A percentile compares a stretch with the other conserved stretches of the same genome.
phyloP scores from a whole-genome alignment of 2,113 vertebrate species.

The Poicephalus gulielmi region DNA sequence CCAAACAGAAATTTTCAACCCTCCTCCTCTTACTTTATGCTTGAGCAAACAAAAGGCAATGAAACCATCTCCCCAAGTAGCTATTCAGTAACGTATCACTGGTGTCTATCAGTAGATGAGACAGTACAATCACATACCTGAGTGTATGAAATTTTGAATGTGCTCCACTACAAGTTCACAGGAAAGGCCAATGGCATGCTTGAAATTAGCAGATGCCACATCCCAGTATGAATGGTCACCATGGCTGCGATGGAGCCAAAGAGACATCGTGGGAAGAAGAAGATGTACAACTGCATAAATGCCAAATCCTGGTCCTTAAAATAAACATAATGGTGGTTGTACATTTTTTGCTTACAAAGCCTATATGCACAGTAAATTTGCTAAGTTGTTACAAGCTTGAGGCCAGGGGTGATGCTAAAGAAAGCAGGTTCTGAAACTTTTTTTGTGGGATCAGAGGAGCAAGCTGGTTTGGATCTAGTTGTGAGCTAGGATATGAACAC shows the following conservation, averaged over 20 bases:
- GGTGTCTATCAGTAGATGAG: neutral
- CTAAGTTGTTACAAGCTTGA: neutral
- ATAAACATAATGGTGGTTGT: conserved; percentile 36
- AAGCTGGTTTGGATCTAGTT: neutral
- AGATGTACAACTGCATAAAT: conserved; percentile 95
- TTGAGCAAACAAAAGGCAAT: neutral
- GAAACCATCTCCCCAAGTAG: neutral
- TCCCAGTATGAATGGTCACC: conserved; percentile 97
- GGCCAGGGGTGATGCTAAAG: neutral
- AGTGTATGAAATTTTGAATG: conserved; percentile 91
- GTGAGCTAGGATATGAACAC: neutral
- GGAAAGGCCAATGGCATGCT: conserved; percentile 94
- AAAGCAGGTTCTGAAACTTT: neutral
- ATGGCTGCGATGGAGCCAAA: conserved; percentile 94
- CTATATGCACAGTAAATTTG: neutral
- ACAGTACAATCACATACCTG: conserved; percentile 72
- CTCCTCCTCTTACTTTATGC: neutral
- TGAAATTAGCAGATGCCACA: conserved; percentile 92
- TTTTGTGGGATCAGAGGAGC: neutral
- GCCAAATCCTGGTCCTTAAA: conserved; percentile 93
- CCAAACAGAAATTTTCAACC: neutral
- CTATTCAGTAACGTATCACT: neutral
- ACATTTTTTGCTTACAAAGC: neutral
- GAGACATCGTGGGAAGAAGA: conserved; percentile 94
- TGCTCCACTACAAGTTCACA: conserved; percentile 98